These are phyloP conservation scores for Kryphioiulus occultus DNA, from an alignment of 2,888 invertebrate genomes.

Conservation along the genomic window DNA sequence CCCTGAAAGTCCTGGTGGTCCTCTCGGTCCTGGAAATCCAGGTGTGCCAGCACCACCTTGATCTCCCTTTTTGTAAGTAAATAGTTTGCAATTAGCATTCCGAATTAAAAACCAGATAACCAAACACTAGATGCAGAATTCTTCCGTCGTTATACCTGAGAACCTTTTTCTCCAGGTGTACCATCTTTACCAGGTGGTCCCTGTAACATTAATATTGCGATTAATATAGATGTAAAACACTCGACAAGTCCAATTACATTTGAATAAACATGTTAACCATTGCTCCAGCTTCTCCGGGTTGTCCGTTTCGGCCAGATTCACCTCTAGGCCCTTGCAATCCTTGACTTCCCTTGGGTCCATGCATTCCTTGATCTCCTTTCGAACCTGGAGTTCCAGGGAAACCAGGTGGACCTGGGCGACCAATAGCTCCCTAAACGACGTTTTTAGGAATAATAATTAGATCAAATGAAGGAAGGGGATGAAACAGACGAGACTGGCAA, in stretches of 20 bases:
- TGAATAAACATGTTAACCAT: constrained; percentile 49
- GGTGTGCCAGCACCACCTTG: constrained; percentile 75
- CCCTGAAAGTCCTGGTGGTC: constrained; percentile 77
- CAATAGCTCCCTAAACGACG: constrained; percentile 72
- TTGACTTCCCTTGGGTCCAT: constrained; percentile 81
- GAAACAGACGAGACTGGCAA: background rate
- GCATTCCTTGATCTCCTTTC: constrained; percentile 79
- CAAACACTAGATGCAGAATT: background rate
- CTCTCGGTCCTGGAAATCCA: constrained; percentile 83
- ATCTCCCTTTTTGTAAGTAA: constrained; percentile 59
- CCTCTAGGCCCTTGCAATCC: constrained; percentile 83
- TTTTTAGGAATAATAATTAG: background rate
- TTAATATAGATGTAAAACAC: background rate
- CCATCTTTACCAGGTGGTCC: constrained; percentile 84
- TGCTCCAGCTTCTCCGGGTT: constrained; percentile 77
- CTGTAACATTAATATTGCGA: constrained; percentile 59
- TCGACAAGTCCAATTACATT: background rate
- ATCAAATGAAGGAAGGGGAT: background rate
- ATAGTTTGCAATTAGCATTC: background rate
- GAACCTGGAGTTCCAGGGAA: constrained; percentile 82
- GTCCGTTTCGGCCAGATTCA: constrained; percentile 80
- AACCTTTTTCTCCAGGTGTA: constrained; percentile 80
- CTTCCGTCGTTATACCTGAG: constrained; percentile 54
- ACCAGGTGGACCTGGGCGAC: constrained; percentile 84
- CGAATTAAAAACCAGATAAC: background rate